phyloP scores from a whole-genome alignment of 2,888 invertebrate species.

The Mimas tiliae region DNA sequence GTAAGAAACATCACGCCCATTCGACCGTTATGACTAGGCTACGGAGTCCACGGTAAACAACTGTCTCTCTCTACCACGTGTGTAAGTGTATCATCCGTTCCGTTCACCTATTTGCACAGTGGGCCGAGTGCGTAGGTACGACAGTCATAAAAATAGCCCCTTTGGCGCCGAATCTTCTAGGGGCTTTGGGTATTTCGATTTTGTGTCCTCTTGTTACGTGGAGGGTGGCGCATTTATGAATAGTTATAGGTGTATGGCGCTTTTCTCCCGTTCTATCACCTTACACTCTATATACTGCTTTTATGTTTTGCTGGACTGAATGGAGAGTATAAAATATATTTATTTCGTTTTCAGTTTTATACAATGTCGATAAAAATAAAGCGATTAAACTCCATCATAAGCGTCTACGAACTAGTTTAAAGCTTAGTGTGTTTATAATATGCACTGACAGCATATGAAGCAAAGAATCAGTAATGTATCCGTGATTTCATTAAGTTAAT shows the following conservation, averaged over 20 bases:
- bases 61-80: slow-evolving; percentile 76
- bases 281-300: slow-evolving; percentile 32
- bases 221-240: slow-evolving; percentile 66
- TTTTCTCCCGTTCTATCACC: slow-evolving; percentile 12
- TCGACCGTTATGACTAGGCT: slow-evolving; percentile 84
- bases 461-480: no score
- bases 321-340: slow-evolving; percentile 14
- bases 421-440: no score
- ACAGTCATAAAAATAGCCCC: slow-evolving; percentile 85
- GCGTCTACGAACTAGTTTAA: no score
- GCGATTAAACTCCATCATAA: no score
- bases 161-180: slow-evolving; percentile 82
- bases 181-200: slow-evolving; percentile 78
- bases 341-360: neutral
- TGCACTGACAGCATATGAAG: no score
- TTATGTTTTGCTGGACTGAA: slow-evolving; percentile 32
- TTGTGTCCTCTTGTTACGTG: slow-evolving; percentile 74
- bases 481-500: no score
- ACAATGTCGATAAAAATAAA: neutral
- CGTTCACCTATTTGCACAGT: slow-evolving; percentile 80
- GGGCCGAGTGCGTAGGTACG: slow-evolving; percentile 81
- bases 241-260: slow-evolving; percentile 50
- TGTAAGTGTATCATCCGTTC: slow-evolving; percentile 66
- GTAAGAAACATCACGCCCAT: slow-evolving; percentile 85
- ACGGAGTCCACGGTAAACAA: slow-evolving; percentile 77